Evolutionary conservation across 2,113 vertebrate genomes (phyloP).

Genomic region (Eublepharis macularius): DNA sequence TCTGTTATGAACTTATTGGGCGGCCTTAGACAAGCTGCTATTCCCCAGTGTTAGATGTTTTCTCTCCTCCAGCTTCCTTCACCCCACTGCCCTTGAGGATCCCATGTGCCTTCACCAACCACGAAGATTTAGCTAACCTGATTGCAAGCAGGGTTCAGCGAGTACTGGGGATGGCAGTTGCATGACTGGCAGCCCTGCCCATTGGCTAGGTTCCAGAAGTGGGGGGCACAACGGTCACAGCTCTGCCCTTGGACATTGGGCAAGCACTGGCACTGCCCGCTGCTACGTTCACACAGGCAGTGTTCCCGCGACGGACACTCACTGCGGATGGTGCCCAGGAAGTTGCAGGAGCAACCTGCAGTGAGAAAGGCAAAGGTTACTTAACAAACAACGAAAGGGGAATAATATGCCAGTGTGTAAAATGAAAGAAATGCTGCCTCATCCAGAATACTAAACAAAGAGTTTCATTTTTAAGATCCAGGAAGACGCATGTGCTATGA

Average conservation of each 20-base stretch:
- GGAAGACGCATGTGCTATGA: background rate
- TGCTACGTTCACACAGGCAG: slow-evolving; percentile 85
- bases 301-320: slow-evolving; percentile 83
- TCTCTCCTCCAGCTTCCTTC: background rate
- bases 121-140: slow-evolving; percentile 76
- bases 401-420: background rate
- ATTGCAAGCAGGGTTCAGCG: slow-evolving; percentile 85
- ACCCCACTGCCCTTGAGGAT: too few species aligned
- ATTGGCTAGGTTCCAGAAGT: slow-evolving; percentile 92
- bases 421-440: background rate
- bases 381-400: background rate
- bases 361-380: background rate
- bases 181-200: slow-evolving; percentile 88
- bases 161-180: slow-evolving; percentile 84
- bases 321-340: slow-evolving; percentile 82
- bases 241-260: slow-evolving; percentile 85
- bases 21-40: too few species aligned
- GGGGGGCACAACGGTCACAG: slow-evolving; percentile 90
- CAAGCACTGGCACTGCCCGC: slow-evolving; percentile 91
- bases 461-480: background rate
- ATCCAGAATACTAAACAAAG: too few species aligned
- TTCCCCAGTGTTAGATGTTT: background rate
- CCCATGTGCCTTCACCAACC: background rate
- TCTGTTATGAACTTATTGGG: too few species aligned
- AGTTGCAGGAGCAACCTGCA: slow-evolving; percentile 91